phyloP scores from a whole-genome alignment of 2,797 vertebrate genomes.

The Rhynchonycteris naso region DNA sequence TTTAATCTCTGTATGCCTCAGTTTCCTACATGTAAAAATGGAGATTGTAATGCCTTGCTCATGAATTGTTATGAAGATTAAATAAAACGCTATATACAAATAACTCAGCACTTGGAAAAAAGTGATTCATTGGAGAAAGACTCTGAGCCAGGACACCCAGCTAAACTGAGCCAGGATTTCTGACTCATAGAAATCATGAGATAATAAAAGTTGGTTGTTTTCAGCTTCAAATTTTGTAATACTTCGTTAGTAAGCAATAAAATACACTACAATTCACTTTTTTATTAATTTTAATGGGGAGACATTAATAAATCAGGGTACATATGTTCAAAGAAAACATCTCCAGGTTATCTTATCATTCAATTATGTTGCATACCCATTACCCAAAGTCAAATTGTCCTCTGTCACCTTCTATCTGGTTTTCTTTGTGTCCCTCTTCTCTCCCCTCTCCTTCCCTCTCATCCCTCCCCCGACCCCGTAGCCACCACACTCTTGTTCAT shows the following conservation, averaged over 20 bases:
- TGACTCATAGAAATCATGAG: neutral
- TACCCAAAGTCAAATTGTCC: too few relatives aligned
- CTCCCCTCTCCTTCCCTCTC: too few relatives aligned
- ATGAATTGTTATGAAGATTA: neutral
- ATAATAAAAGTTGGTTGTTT: neutral
- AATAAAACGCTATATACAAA: neutral
- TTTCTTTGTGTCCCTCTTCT: too few relatives aligned
- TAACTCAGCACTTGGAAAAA: neutral
- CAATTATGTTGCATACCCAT: too few relatives aligned
- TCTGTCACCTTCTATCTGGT: too few relatives aligned
- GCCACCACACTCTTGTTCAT: too few relatives aligned
- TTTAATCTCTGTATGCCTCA: neutral
- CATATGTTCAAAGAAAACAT: too few relatives aligned
- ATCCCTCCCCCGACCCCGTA: too few relatives aligned
- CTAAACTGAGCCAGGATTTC: neutral
- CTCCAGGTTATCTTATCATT: too few relatives aligned
- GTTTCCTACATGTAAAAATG: neutral
- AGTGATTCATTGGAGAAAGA: neutral
- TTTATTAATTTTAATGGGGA: too few relatives aligned
- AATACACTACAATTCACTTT: neutral
- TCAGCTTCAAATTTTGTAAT: neutral
- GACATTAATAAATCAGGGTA: too few relatives aligned
- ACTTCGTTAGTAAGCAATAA: neutral
- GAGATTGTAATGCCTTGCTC: neutral
- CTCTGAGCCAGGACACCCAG: neutral